Base-by-base conservation (phyloP, 37 sponge, comb jelly and placozoan species). In the Aphrocallistes beatrix region DNA sequence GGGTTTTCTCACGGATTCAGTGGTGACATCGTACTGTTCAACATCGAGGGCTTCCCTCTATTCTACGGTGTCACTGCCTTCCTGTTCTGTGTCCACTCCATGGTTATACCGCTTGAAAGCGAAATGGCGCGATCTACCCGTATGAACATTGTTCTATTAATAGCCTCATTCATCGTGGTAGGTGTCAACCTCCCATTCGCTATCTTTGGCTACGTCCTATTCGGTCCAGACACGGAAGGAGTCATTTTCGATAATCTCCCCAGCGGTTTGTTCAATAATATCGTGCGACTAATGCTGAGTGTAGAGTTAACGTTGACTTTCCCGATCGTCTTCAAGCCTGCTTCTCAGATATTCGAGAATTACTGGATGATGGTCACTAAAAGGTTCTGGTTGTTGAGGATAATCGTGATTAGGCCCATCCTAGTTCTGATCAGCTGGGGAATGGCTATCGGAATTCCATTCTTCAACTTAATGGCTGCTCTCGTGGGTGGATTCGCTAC, bases 31-130 rank as follows among this genome's bases (percentile, higher is more conserved):
- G 47, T 81, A 13, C 38, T 39, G 10, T 86, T 81, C 36, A 81
- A 47, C 32, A 69, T 81, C 60, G 36, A 34, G 0, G 91, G 89
- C 16, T 36, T 93, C 47, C 91, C 90, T 0, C 87, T 84, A 81
- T 93, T 89, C 85, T 93, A 91, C 48, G 93, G 93, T 82, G 89
- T 90, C 21, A 90, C 93, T 9, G 93, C 93, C 3, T 93, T 91
- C 84, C 93, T 93, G 81, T 93, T 93, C 87, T 93, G 93, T 82
- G 93, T 91, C 16, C 93, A 93, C 89, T 91, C 91, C 37, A 91
- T 93, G 91, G 93, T 93, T 34, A 89, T 93, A 16, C 93, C 93
- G 1, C 47, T 93, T 23, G 90, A 93, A 83, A 85, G 81, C 1
- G 51, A 36, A 8, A 93, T 93, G 93, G 89, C 86, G 81, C 36